These are phyloP conservation scores for Epiblema foenella DNA, from an alignment of 2,888 invertebrate species.

Conservation along the genomic window DNA sequence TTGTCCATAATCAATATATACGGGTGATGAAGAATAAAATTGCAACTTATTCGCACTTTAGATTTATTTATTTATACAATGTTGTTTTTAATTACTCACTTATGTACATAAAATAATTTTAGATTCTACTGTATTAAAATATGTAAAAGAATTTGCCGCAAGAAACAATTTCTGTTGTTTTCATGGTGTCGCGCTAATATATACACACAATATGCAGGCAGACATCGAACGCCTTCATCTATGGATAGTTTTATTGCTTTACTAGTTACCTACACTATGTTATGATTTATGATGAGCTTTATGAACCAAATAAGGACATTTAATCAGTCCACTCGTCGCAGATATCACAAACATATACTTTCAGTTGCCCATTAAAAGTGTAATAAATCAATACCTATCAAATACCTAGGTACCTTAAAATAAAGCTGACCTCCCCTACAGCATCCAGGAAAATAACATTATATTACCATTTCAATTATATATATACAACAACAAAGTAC, in stretches of 20 bases:
- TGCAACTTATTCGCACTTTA: conserved; percentile 60
- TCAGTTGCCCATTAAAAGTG: conserved; percentile 28
- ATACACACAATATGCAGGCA: conserved; percentile 30
- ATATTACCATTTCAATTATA: conserved; percentile 46
- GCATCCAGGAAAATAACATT: conserved; percentile 33
- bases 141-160: conserved; percentile 56
- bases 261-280: conserved; percentile 15
- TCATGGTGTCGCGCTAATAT: conserved; percentile 23
- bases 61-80: conserved; percentile 72
- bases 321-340: conserved; percentile 31
- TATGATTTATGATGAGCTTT: conserved; percentile 8
- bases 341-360: conserved; percentile 26
- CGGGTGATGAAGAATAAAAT: not conserved
- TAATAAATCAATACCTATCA: conserved; percentile 23
- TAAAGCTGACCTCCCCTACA: conserved; percentile 20
- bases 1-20: too few relatives aligned
- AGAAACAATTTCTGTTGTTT: conserved; percentile 29
- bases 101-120: conserved; percentile 75
- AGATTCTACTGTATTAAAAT: conserved; percentile 74
- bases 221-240: conserved; percentile 14
- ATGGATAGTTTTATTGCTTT: conserved; percentile 32
- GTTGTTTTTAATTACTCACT: conserved; percentile 70
- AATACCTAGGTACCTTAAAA: conserved; percentile 24
- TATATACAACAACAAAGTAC: conserved; percentile 72
- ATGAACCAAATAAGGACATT: conserved; percentile 29